Percentiles rank a stretch among this genome's conserved stretches.
These are phyloP conservation scores for Umimayanthus kanabou DNA, from an alignment of 92 coral and sea anemone genomes.

Conservation along the genomic window DNA sequence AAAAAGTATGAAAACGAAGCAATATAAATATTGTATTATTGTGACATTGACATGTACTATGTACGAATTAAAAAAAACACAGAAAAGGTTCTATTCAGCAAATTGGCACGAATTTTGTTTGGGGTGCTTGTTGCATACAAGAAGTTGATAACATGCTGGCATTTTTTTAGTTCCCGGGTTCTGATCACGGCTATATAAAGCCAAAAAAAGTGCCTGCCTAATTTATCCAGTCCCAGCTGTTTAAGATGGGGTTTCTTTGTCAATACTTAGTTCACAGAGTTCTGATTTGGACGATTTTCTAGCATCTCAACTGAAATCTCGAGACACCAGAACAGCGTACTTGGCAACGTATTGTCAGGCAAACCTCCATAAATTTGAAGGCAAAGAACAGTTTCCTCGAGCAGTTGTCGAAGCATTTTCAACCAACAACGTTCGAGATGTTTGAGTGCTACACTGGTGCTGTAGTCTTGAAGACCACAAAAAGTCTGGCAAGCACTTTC, in stretches of 20 bases:
- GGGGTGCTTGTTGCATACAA: not conserved
- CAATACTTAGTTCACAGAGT: too few species aligned
- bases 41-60: too few species aligned
- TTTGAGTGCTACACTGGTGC: constrained; percentile 32
- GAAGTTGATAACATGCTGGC: not conserved
- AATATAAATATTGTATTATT: too few species aligned
- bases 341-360: constrained; percentile 40
- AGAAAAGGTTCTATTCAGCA: too few species aligned
- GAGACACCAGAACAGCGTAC: constrained; percentile 32
- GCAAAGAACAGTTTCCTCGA: constrained; percentile 16
- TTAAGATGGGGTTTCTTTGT: constrained; percentile 26
- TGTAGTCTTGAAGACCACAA: constrained; percentile 46
- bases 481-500: constrained; percentile 44
- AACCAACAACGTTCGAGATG: constrained; percentile 8
- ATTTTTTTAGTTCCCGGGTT: not conserved
- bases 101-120: too few species aligned
- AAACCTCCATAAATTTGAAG: constrained; percentile 27
- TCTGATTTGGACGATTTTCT: not conserved
- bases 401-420: constrained; percentile 39
- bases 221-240: not conserved
- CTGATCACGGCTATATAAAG: not conserved
- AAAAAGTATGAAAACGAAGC: too few species aligned
- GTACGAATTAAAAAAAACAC: too few species aligned
- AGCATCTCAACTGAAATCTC: not conserved
- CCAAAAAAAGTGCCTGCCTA: not conserved